Evolutionary conservation across 2,113 vertebrate genomes (phyloP).

Genomic region (Nycticryphes semicollaris): DNA sequence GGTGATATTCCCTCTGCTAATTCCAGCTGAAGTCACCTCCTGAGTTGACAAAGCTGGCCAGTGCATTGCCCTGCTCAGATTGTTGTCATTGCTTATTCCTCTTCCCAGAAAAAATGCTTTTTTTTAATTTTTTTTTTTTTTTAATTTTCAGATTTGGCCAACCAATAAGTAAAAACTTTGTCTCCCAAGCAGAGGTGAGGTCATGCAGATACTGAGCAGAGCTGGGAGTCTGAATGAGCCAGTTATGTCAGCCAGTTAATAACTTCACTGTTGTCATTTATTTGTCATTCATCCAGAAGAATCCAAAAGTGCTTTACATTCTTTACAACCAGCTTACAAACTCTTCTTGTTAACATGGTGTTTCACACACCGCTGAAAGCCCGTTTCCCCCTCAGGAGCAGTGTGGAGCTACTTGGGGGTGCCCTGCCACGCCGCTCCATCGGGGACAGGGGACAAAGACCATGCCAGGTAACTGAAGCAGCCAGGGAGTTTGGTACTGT

Average conservation of each 20-base stretch:
- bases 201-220: slow-evolving; percentile 50
- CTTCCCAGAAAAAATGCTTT: slow-evolving; percentile 6
- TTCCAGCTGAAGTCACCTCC: slow-evolving; percentile 64
- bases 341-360: background rate
- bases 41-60: slow-evolving; percentile 49
- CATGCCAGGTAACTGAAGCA: accelerated
- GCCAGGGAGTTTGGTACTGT: background rate
- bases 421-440: accelerated
- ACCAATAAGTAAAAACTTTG: slow-evolving; percentile 55
- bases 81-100: slow-evolving; percentile 54
- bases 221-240: slow-evolving; percentile 40
- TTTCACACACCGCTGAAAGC: background rate
- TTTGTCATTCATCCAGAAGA: slow-evolving; percentile 71
- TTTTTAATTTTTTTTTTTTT: background rate
- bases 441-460: background rate
- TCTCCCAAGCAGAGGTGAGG: slow-evolving; percentile 59
- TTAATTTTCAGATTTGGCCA: slow-evolving; percentile 35
- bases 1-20: slow-evolving; percentile 42
- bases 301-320: slow-evolving; percentile 63
- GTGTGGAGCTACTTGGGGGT: background rate
- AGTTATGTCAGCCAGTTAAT: slow-evolving; percentile 67
- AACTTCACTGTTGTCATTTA: slow-evolving; percentile 63
- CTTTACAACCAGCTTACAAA: slow-evolving; percentile 22
- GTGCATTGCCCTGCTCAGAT: slow-evolving; percentile 10
- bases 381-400: background rate